Percentiles rank a stretch among this genome's conserved stretches.
Evolutionary conservation across 2,888 invertebrate genomes (phyloP).

Genomic region (Argyresthia albistria): DNA sequence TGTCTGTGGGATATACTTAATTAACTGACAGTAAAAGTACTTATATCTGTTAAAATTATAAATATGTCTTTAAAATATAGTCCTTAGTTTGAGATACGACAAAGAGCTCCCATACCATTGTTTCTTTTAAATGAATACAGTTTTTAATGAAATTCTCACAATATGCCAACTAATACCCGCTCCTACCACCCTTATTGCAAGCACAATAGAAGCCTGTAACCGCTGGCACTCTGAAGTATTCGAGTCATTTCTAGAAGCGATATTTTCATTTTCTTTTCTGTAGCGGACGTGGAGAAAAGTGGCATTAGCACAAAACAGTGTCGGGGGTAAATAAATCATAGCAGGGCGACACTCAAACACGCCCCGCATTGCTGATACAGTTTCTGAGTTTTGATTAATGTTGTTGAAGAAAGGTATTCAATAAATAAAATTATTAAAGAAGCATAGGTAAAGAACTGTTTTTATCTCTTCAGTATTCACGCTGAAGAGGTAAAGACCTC

Average conservation of each 20-base stretch:
- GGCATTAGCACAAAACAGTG: conserved; percentile 3
- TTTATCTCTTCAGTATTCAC: no score
- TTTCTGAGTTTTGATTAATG: neutral
- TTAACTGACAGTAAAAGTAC: no score
- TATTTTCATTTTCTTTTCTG: neutral
- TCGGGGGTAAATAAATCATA: conserved; percentile 12
- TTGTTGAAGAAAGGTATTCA: no score
- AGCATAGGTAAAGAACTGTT: no score
- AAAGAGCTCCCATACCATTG: neutral
- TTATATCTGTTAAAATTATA: no score
- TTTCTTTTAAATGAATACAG: neutral
- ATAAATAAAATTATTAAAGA: no score
- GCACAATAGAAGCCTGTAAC: no score
- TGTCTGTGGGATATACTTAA: no score
- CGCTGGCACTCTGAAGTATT: no score
- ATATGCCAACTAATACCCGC: neutral
- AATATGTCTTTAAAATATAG: no score
- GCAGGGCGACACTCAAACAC: conserved; percentile 8
- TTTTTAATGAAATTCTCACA: neutral
- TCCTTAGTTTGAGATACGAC: neutral
- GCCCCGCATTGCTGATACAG: neutral
- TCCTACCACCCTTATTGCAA: neutral
- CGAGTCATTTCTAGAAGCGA: neutral
- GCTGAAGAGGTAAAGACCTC: no score
- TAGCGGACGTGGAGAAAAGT: neutral